A percentile compares a stretch with the other conserved stretches of the same genome.
Evolutionary conservation across 2,888 invertebrate genomes (phyloP).

Genomic region (Gastracanthus pulcherrimus): DNA sequence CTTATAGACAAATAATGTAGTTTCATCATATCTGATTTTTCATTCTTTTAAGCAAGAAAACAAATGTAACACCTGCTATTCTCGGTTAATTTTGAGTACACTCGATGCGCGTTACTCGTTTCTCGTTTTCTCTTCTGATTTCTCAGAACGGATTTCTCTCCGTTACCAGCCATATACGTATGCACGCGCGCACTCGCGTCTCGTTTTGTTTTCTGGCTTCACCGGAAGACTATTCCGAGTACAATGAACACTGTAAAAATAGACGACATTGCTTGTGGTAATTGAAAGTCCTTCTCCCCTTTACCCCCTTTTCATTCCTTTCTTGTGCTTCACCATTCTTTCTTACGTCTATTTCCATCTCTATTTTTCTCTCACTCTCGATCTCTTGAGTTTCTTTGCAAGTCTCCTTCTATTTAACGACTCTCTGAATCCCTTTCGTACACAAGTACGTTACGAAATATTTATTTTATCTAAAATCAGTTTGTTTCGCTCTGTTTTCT

Average conservation of each 20-base stretch:
- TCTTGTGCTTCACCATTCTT: not conserved
- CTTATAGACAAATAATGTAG: too few species aligned
- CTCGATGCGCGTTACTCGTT: not conserved
- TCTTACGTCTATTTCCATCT: constrained; percentile 4
- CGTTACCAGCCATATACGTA: too few species aligned
- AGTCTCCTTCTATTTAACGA: too few species aligned
- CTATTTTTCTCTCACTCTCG: not conserved
- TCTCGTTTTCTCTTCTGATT: not conserved
- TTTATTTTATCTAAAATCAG: too few species aligned
- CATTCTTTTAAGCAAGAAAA: too few species aligned
- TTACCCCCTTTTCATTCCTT: constrained; percentile 1
- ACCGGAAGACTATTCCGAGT: not conserved
- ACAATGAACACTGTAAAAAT: constrained; percentile 31
- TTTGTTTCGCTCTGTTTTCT: too few species aligned
- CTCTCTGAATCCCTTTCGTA: too few species aligned
- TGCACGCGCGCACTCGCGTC: not conserved
- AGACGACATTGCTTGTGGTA: constrained; percentile 17
- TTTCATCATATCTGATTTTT: too few species aligned
- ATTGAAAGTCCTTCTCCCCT: constrained; percentile 31
- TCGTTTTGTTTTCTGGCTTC: not conserved
- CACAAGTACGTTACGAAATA: too few species aligned
- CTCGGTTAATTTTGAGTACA: too few species aligned
- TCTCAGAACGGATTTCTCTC: not conserved
- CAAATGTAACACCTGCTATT: too few species aligned
- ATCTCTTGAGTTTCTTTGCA: too few species aligned